Base-by-base conservation (phyloP, 2,888 invertebrate species). In the Drosophila anomalata region DNA sequence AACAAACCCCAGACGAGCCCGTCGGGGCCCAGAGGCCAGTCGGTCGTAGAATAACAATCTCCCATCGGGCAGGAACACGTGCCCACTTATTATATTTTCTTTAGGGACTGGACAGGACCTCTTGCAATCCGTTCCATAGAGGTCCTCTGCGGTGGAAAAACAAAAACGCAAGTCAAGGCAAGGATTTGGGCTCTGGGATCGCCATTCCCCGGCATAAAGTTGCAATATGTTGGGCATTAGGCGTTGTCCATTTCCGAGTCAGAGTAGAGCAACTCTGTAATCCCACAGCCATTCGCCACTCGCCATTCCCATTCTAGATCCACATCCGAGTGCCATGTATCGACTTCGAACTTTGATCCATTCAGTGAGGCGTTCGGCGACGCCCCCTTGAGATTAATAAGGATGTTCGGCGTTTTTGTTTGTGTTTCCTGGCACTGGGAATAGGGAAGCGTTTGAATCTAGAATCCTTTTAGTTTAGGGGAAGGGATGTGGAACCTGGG, bases 381-480 rank as follows among this genome's bases (percentile, higher is more conserved):
- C 88, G 87, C 88, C 89, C 87, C 89, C 89, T 87, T 75, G 75
- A 87, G 84, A 89, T 89, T 82, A 89, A 83, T 88, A 80, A 84
- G 87, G 55, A 78, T 87, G 48, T 75, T 20, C 44, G 36, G 14
- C 36, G 36, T n/a, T 36, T 36, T 14, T 36, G 36, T 36, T 36
- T 36, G 36, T n/a, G 36, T 36, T 36, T 36, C 33, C 22, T 33
- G 33, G 12, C 33, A 33, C 12, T 1, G 33, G 8, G 8, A 8
- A 3, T 1, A 12, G 8, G 8, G 2, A 3, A 3, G 36, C 39
- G 39, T 39, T 14, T 7, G 39, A 14, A 14, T 39, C 6, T 24
- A 24, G 75, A 82, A 85, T 84, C 87, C 88, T 88, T 86, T 86
- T 62, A 73, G 69, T 68, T n/a, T n/a, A 9, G 14, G 46, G 2